Percentiles rank a stretch among this genome's conserved stretches.
Evolutionary conservation across 2,113 vertebrate genomes (phyloP).

Genomic region (Rhea pennata): DNA sequence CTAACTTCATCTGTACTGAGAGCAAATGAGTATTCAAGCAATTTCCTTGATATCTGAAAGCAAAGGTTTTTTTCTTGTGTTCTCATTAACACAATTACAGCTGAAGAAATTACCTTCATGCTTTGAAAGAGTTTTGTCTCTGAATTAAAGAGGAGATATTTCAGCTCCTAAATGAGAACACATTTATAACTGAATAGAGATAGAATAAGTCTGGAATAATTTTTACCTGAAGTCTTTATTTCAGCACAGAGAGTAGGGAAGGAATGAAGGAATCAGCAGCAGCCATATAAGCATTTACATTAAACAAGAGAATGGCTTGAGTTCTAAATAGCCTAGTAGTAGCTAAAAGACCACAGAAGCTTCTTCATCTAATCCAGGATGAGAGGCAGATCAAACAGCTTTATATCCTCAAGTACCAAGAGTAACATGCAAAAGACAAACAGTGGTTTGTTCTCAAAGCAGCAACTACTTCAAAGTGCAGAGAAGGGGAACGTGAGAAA

Average conservation of each 20-base stretch:
- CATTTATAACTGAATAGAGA: background rate
- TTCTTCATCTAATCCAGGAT: background rate
- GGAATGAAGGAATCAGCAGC: background rate
- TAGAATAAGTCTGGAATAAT: background rate
- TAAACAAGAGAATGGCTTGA: background rate
- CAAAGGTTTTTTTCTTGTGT: background rate
- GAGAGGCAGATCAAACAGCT: background rate
- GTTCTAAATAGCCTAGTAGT: background rate
- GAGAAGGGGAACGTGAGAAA: background rate
- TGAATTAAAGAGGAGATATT: background rate
- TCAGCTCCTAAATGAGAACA: background rate
- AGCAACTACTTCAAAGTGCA: background rate
- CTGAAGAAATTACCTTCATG: background rate
- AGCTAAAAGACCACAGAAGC: background rate
- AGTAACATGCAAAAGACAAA: background rate
- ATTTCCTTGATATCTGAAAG: background rate
- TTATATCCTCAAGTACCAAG: background rate
- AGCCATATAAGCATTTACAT: background rate
- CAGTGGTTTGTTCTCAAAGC: background rate
- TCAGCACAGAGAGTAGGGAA: background rate
- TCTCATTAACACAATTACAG: background rate
- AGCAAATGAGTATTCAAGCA: background rate
- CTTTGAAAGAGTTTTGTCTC: background rate
- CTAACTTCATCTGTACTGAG: too few species aligned
- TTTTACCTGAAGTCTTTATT: background rate